These are phyloP conservation scores for Panulirus ornatus DNA, from an alignment of 1,140 invertebrate species.

Conservation along the genomic window DNA sequence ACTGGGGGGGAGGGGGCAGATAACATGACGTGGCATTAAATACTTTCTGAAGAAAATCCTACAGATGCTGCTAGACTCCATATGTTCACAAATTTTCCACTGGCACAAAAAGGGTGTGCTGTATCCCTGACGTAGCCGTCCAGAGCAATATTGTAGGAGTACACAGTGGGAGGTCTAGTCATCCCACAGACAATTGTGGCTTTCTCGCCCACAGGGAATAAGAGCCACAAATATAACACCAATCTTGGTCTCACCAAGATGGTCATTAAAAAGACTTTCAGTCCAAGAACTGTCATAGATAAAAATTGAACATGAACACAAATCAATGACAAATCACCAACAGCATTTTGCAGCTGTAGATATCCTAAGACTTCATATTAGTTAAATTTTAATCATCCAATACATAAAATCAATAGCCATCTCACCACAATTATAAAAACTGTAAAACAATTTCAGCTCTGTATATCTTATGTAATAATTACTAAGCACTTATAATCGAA, in stretches of 20 bases:
- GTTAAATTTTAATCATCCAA: neutral
- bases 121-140: conserved; percentile 16
- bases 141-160: conserved; percentile 7
- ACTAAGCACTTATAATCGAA: conserved; percentile 14
- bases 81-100: conserved; percentile 11
- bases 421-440: neutral
- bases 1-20: conserved; percentile 20
- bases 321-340: conserved; percentile 48
- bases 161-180: neutral
- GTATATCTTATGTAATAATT: neutral
- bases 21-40: conserved; percentile 18
- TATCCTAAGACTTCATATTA: conserved; percentile 19
- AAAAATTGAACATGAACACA: conserved; percentile 41
- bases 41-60: conserved; percentile 13
- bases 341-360: neutral
- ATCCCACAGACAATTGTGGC: conserved; percentile 4
- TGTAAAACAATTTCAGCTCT: neutral
- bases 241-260: conserved; percentile 23
- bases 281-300: neutral
- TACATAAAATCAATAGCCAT: conserved; percentile 2
- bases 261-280: conserved; percentile 10
- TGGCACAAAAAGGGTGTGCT: conserved; percentile 14
- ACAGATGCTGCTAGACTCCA: conserved; percentile 12
- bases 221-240: conserved; percentile 7
- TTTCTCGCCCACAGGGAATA: conserved; percentile 16